Percentiles rank a stretch among this genome's conserved stretches.
Evolutionary conservation across 2,113 vertebrate genomes (phyloP).

Genomic region (Cephalopholis sonnerati): DNA sequence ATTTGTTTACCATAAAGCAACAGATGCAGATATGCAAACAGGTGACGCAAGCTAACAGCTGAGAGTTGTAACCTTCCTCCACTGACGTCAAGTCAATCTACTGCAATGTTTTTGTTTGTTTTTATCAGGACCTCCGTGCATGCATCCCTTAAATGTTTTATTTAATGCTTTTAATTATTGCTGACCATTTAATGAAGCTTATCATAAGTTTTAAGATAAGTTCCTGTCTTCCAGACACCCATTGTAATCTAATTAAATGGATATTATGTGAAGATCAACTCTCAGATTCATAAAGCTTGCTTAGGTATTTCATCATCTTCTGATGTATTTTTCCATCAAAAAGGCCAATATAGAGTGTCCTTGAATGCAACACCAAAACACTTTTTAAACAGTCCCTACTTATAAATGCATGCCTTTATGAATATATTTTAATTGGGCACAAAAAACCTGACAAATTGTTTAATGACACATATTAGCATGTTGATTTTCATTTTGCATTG

Average conservation of each 20-base stretch:
- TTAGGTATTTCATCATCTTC: not conserved
- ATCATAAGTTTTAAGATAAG: not conserved
- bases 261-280: not conserved
- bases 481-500: not conserved
- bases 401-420: not conserved
- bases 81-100: not conserved
- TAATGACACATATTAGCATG: not conserved
- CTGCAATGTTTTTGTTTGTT: not conserved
- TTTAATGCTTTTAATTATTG: not conserved
- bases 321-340: not conserved
- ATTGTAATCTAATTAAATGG: too few species aligned
- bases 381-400: not conserved
- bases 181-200: not conserved
- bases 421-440: not conserved
- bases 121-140: not conserved
- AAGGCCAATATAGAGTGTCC: not conserved
- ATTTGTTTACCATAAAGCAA: slow-evolving; percentile 17
- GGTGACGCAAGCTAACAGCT: not conserved
- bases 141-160: not conserved
- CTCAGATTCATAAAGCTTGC: not conserved
- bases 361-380: not conserved
- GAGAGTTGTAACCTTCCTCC: slow-evolving; percentile 5
- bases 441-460: not conserved
- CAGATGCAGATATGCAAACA: slow-evolving; percentile 24
- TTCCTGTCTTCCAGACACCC: not conserved